Evolutionary conservation across 2,797 vertebrate genomes (phyloP).

Genomic region (Oceanodroma leucorhoa): DNA sequence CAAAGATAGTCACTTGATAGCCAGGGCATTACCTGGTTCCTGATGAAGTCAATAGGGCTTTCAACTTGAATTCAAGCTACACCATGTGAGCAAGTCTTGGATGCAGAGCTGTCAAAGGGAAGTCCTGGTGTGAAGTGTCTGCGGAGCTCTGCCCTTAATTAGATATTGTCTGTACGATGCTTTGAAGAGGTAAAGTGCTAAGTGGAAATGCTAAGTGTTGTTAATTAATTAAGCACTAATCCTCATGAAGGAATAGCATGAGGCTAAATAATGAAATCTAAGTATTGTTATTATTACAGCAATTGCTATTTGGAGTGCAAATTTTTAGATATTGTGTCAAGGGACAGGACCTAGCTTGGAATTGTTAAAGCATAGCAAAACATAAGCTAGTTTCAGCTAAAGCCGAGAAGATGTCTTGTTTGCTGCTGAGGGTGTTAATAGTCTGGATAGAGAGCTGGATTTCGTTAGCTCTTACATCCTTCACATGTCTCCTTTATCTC

Average conservation of each 20-base stretch:
- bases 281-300: slow-evolving; percentile 60
- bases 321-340: neutral
- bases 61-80: neutral
- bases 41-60: neutral
- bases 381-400: neutral
- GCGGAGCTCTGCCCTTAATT: slow-evolving; percentile 53
- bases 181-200: slow-evolving; percentile 62
- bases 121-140: slow-evolving; percentile 43
- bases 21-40: neutral
- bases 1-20: neutral
- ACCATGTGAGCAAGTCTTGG: neutral
- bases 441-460: neutral
- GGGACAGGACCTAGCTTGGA: neutral
- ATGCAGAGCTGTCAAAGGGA: slow-evolving; percentile 18
- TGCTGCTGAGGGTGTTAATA: neutral
- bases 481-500: neutral
- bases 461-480: neutral
- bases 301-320: slow-evolving; percentile 35
- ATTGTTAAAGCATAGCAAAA: neutral
- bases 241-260: slow-evolving; percentile 51
- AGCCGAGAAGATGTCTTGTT: neutral
- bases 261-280: slow-evolving; percentile 65
- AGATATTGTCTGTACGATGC: neutral
- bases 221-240: slow-evolving; percentile 67
- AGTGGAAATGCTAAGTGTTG: slow-evolving; percentile 64